phyloP scores from a whole-genome alignment of 2,888 invertebrate genomes.

The Himalopsyche tibetana region DNA sequence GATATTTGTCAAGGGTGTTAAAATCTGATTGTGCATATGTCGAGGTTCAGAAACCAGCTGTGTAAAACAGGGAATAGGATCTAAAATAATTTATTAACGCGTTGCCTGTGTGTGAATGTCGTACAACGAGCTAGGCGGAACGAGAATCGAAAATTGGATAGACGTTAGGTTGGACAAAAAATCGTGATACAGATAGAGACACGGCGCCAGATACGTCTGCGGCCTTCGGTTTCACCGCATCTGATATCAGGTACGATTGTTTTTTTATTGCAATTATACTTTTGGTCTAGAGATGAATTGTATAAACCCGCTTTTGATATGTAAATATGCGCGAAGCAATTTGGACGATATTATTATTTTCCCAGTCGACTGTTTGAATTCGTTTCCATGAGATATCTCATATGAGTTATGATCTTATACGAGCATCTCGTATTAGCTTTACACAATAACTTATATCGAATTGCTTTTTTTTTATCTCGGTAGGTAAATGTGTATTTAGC shows the following conservation, averaged over 20 bases:
- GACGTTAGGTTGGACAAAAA: no score
- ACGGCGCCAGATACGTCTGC: background rate
- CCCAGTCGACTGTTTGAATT: background rate
- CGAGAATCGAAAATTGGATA: no score
- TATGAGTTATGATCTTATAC: background rate
- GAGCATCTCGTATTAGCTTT: background rate
- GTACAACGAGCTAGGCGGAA: no score
- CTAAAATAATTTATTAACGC: no score
- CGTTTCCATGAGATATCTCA: background rate
- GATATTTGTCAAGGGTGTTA: no score
- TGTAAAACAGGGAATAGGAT: no score
- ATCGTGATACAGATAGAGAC: no score
- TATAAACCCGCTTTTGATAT: slow-evolving; percentile 14
- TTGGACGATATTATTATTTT: slow-evolving; percentile 34
- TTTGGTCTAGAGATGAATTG: slow-evolving; percentile 31
- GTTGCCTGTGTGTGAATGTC: no score
- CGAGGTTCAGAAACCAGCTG: no score
- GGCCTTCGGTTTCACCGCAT: background rate
- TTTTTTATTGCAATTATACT: slow-evolving; percentile 16
- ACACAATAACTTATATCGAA: background rate
- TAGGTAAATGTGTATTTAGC: no score
- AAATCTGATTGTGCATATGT: no score
- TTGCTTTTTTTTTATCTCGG: no score
- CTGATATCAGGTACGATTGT: slow-evolving; percentile 16
- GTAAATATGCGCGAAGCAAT: slow-evolving; percentile 34